Base-by-base conservation (phyloP, 2,888 invertebrate species). In the Drosophila buzzatii region DNA sequence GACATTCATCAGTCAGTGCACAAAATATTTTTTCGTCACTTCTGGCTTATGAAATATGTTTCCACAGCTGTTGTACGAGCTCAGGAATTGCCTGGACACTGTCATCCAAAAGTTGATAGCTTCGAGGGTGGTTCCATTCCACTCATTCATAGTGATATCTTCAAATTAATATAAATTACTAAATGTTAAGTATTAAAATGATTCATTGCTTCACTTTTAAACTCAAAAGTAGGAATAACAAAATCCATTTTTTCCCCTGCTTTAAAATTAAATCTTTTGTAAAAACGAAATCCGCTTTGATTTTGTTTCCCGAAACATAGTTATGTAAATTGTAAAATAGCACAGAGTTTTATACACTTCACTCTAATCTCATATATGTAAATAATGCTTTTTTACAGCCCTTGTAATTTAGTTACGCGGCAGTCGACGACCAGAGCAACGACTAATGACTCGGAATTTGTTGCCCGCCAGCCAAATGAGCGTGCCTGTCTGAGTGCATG, bases 391-490 rank as follows among this genome's bases (percentile, higher is more conserved):
- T 70, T 72, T 68, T 70, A 65, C 57, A 75, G 70, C 35, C 37
- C 59, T 60, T 72, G 73, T 87, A 82, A 85, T 89, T 75, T 75
- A 75, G 79, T 73, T 72, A 58, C 72, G 41, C 37, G 35, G 27
- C 49, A 62, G 80, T 58, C 35, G 60, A 60, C 58, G 23, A 49
- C 59, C 70, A 67, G 79, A 79, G 77, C 88, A 72, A 76, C 85
- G 89, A 90, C 85, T 85, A 85, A 85, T 85, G 85, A 85, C 85
- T 78, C 73, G 71, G 74, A 82, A 90, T 90, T 85, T 85, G 80
- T 85, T 79, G 83, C 86, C 86, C 89, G 81, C 69, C 83, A 85
- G 89, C 86, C 75, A 85, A 85, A 88, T 88, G 90, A 82, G 86
- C 73, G 64, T 62, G 53, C 62, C 63, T 60, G 41, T 47, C 41